Base-by-base conservation (phyloP, 2,888 invertebrate genomes). In the Agrotis segetum region DNA sequence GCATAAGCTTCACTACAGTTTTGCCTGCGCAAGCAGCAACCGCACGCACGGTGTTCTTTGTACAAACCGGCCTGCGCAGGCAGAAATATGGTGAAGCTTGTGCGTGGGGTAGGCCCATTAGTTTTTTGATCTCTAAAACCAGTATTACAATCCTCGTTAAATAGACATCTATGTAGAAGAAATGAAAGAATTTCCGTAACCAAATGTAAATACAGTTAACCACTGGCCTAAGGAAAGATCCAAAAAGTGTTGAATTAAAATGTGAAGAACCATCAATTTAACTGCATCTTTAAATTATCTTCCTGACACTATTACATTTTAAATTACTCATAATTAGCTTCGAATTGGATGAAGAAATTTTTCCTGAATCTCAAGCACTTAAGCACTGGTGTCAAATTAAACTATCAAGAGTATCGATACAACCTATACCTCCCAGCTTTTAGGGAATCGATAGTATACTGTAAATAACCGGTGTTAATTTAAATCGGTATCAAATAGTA, bases 401-500 rank as follows among this genome's bases (percentile, higher is more conserved):
- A 21, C 11, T 72, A 21, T 40, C 9, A n/a, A n/a, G 21, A 17
- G 50, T 58, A 34, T 9, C 21, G 5, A 2, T 17, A 24, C 16
- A 1, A 40, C 13, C 17, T 17, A 40, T n/a, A n/a, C 3, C 11
- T 46, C 0, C 24, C 29, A 11, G 17, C 13, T 34, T 24, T 17
- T 40, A 56, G 1, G 16, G 0, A 52, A 60, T 68, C 11, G 44
- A 59, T 69, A 29, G 1, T 70, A 7, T 17, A 34, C 5, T 24
- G n/a, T 21, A 13, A 40, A 46, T 19, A 24, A 29, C 7, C 17
- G 21, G 0, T 13, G 1, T 3, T 75, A 19, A 44, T 49, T 62
- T 49, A 9, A 62, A 71, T 44, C 7, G 1, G 29, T 47, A 17
- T 21, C 16, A 44, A 1, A 70, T 40, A 61, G 13, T 56, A 77